phyloP scores from a whole-genome alignment of 2,797 vertebrate genomes.

The Manis javanica region DNA sequence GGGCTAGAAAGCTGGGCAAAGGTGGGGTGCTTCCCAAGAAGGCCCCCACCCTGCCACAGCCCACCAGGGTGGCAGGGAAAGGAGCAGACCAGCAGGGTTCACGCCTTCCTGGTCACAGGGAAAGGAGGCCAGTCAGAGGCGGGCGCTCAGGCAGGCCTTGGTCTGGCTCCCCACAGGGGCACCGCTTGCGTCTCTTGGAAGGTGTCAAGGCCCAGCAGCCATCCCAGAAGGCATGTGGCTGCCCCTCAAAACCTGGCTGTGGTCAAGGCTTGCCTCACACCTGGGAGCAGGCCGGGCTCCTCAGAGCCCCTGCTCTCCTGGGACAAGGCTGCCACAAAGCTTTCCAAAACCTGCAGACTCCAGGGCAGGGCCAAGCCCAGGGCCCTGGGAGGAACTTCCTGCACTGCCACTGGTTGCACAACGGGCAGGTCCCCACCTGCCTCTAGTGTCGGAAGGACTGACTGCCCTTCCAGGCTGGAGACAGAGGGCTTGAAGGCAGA shows the following conservation, averaged over 20 bases:
- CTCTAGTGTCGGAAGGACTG: background rate
- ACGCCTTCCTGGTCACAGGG: background rate
- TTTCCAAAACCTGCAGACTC: constrained; percentile 7
- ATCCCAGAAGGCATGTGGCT: background rate
- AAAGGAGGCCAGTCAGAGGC: background rate
- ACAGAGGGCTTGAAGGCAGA: too few relatives aligned
- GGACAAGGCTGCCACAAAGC: background rate
- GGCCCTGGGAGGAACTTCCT: background rate
- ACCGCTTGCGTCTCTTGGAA: background rate
- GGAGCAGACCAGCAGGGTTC: background rate
- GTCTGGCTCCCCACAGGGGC: background rate
- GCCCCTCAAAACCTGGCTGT: background rate
- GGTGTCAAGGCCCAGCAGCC: background rate
- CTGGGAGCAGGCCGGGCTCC: background rate
- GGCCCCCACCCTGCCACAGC: background rate
- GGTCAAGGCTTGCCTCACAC: background rate
- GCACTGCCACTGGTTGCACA: background rate
- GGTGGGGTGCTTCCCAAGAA: background rate
- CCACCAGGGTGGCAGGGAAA: background rate
- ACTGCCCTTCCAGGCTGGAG: background rate
- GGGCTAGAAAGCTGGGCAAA: background rate
- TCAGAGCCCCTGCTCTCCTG: background rate
- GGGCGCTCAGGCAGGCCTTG: background rate
- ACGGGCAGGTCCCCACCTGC: background rate
- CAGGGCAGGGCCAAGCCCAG: background rate